phyloP scores from a whole-genome alignment of 2,113 vertebrate species.

The Cichladusa arquata region DNA sequence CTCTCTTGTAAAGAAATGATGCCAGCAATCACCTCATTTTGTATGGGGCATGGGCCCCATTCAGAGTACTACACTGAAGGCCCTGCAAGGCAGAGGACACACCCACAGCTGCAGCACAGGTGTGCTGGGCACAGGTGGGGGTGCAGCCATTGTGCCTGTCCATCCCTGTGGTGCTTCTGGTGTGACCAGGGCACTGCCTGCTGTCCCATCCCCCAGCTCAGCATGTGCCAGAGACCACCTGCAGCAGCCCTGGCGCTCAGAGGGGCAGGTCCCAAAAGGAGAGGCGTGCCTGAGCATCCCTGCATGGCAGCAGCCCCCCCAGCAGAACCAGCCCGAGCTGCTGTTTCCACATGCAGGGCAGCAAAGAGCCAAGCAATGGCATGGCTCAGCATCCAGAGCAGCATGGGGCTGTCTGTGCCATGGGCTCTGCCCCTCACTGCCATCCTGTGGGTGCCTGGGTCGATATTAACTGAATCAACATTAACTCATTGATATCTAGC shows the following conservation, averaged over 20 bases:
- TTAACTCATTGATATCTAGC: neutral
- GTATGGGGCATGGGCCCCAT: neutral
- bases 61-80: neutral
- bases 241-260: neutral
- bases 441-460: neutral
- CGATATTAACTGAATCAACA: neutral
- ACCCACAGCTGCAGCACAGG: fast-evolving
- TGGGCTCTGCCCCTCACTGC: fast-evolving
- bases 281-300: fast-evolving
- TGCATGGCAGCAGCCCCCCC: neutral
- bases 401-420: neutral
- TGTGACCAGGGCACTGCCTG: fast-evolving
- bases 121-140: fast-evolving
- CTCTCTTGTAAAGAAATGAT: neutral
- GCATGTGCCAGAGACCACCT: neutral
- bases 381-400: neutral
- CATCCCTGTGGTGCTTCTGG: neutral
- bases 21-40: neutral
- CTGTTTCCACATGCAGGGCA: neutral
- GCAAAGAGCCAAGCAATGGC: fast-evolving
- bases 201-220: fast-evolving
- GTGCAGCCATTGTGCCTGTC: neutral
- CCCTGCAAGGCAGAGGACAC: neutral
- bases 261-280: neutral
- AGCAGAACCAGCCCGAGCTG: neutral